Conservation (phyloP, 2,113 vertebrate species). For the Lophochroa leadbeateri region DNA sequence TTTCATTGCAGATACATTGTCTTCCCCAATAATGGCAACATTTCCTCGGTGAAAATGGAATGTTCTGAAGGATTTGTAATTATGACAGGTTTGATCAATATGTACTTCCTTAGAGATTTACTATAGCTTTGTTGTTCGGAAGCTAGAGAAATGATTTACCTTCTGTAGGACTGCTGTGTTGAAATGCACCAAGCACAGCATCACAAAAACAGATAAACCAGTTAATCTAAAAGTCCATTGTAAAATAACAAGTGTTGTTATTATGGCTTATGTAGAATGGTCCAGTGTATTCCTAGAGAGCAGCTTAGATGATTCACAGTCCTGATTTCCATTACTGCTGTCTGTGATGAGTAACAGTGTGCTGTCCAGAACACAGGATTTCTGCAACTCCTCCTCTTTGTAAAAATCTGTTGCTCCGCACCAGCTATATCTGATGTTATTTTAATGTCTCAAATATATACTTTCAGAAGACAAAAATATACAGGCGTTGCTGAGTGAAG, state of each 20-base stretch:
- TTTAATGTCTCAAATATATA: neutral
- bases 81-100: neutral
- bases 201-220: neutral
- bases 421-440: slow-evolving; percentile 31
- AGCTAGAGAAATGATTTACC: neutral
- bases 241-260: neutral
- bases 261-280: neutral
- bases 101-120: neutral
- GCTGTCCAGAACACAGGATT: neutral
- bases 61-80: neutral
- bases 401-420: neutral
- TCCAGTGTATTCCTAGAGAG: neutral
- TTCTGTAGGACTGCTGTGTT: neutral
- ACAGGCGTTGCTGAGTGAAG: neutral
- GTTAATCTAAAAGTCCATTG: neutral
- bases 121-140: neutral
- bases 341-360: neutral
- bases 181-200: neutral
- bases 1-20: neutral
- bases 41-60: neutral
- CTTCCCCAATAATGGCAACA: neutral
- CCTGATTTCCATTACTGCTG: neutral
- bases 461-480: neutral
- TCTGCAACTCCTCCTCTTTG: neutral
- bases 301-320: neutral